Evolutionary conservation across 2,888 invertebrate genomes (phyloP), one percentile per base, ranked within the genome.

Genomic region (Palloptera scutellata): DNA sequence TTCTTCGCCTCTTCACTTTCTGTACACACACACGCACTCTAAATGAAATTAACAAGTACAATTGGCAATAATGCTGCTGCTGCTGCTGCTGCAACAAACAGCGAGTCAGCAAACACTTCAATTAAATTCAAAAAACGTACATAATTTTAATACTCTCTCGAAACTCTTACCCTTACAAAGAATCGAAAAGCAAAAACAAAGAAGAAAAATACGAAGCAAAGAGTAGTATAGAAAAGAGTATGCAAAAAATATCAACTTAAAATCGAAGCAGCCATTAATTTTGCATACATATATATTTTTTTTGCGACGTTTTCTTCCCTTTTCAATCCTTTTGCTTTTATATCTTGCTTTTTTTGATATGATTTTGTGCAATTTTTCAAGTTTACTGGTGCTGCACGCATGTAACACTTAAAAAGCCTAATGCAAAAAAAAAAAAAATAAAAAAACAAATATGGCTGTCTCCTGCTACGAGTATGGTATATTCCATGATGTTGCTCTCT

Each of bases 41-140:
- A 61, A 62, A 80, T 78, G 72, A 78, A 78, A 80, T 80, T 78
- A 77, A 77, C 78, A 79, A 76, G 76, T 76, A 80, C 80, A 80
- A 53, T 65, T 62, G 58, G 66, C 68, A 70, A 62, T 63, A 60
- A 68, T 68, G 64, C 45, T 40, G 15, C 58, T 58, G 48, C 51
- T 55, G 64, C 30, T 13, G 52, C 40, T 4, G 19, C 10, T 15
- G 54, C 12, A 17, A 42, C 30, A 53, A 48, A 64, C 57, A 57
- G 57, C 57, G 57, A 45, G 40, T 13, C 63, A 54, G 43, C 72
- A 74, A 66, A 70, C 78, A 73, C 78, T 80, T 80, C 75, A 80
- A 79, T 77, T 80, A 78, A 48, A 48, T 11, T 8, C 48, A 48
- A 48, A 58, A 51, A 51, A 52, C 20, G 20, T 48, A 15, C 48